Evolutionary conservation across 2,888 invertebrate genomes (phyloP).

Genomic region (Epsilonema sp.): DNA sequence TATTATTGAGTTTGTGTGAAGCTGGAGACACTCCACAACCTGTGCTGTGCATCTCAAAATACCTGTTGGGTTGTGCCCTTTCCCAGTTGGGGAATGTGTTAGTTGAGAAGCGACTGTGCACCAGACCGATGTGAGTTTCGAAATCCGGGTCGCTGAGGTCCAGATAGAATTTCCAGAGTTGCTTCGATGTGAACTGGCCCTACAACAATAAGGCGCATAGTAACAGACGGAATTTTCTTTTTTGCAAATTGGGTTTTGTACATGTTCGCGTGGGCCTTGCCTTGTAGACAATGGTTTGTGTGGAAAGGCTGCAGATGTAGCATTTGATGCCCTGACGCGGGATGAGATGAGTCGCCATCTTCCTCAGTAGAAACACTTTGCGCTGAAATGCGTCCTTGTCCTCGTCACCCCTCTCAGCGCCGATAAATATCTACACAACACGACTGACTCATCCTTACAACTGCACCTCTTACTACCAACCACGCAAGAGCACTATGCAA

Average conservation of each 20-base stretch:
- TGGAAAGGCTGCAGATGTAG: constrained; percentile 84
- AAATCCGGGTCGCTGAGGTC: constrained; percentile 45
- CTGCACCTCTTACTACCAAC: too few species aligned
- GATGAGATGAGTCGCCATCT: constrained; percentile 71
- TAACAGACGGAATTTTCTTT: too few species aligned
- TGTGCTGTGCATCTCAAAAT: too few species aligned
- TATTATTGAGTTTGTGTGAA: too few species aligned
- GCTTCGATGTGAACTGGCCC: constrained; percentile 84
- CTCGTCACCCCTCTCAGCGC: constrained; percentile 44
- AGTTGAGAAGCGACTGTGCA: constrained; percentile 94
- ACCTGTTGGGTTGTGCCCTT: constrained; percentile 88
- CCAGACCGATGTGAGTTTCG: constrained; percentile 80
- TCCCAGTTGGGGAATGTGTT: constrained; percentile 99
- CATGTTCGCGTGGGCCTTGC: constrained; percentile 40
- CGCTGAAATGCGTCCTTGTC: constrained; percentile 33
- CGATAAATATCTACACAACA: constrained; percentile 35
- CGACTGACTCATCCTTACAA: too few species aligned
- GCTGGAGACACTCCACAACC: too few species aligned
- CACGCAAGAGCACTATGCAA: too few species aligned
- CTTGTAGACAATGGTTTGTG: constrained; percentile 81
- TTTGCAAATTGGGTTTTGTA: too few species aligned
- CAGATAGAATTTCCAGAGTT: constrained; percentile 56
- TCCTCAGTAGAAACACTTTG: constrained; percentile 74
- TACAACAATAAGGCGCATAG: too few species aligned
- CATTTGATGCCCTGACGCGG: constrained; percentile 63